Evolutionary conservation across 2,797 vertebrate genomes (phyloP).

Genomic region (Cirrhinus molitorella): DNA sequence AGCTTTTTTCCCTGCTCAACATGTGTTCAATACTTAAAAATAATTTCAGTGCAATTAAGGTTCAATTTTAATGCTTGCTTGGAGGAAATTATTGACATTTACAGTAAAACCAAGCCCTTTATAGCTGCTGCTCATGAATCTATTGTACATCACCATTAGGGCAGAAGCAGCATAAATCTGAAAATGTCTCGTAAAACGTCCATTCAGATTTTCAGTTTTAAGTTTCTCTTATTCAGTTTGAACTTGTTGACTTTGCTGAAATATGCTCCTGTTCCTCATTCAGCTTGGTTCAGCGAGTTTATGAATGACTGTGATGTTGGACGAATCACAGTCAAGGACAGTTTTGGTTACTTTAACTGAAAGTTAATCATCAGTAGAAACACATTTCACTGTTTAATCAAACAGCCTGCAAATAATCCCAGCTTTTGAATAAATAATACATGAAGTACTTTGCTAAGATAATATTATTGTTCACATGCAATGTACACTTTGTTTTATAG

Average conservation of each 20-base stretch:
- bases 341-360: conserved; percentile 57
- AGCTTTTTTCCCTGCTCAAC: not conserved
- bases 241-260: conserved; percentile 1
- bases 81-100: not conserved
- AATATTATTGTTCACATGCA: not conserved
- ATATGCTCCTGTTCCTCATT: conserved; percentile 14
- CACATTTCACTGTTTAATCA: conserved; percentile 54
- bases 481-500: not conserved
- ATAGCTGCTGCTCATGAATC: not conserved
- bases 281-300: conserved; percentile 67
- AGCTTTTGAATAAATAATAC: not conserved
- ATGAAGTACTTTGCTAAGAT: not conserved
- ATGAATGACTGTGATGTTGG: conserved; percentile 39
- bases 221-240: not conserved
- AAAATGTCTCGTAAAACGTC: not conserved
- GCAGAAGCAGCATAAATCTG: not conserved
- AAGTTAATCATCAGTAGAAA: conserved; percentile 65
- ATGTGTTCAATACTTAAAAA: not conserved
- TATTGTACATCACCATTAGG: not conserved
- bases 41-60: not conserved
- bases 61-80: not conserved
- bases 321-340: conserved; percentile 56
- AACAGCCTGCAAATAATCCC: conserved; percentile 36
- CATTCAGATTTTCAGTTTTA: not conserved
- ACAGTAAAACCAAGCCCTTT: not conserved